These are phyloP conservation scores for Camponotus pennsylvanicus DNA, from an alignment of 1,140 invertebrate genomes.

Conservation along the genomic window DNA sequence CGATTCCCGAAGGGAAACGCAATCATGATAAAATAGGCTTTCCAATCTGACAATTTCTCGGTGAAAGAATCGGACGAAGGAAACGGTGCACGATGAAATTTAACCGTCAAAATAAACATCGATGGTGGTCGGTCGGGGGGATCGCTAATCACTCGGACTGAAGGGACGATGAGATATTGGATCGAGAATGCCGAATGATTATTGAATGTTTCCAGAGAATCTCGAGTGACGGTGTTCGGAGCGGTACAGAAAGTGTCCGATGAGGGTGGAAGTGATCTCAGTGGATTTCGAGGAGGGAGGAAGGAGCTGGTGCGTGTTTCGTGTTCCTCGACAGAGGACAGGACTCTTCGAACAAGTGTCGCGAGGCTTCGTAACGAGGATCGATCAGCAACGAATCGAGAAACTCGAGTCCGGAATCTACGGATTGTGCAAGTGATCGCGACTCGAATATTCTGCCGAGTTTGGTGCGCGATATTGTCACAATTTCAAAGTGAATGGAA, in stretches of 20 bases:
- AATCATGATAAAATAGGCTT: neutral
- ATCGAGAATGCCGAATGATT: constrained; percentile 30
- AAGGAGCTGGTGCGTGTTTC: constrained; percentile 25
- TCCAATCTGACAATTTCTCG: neutral
- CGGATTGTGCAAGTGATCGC: constrained; percentile 49
- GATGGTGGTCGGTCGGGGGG: neutral
- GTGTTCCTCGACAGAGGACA: constrained; percentile 8
- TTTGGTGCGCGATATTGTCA: constrained; percentile 48
- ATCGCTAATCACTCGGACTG: neutral
- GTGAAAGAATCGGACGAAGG: neutral
- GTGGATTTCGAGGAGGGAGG: constrained; percentile 34
- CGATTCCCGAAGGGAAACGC: neutral
- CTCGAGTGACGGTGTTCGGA: constrained; percentile 45
- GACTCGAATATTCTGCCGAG: constrained; percentile 7
- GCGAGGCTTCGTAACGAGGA: constrained; percentile 8
- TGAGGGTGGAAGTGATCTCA: constrained; percentile 55
- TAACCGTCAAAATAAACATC: neutral
- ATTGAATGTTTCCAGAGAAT: constrained; percentile 38
- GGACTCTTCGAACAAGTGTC: neutral
- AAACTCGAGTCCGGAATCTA: constrained; percentile 38
- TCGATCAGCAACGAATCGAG: constrained; percentile 22
- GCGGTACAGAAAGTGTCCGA: constrained; percentile 36
- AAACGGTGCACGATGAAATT: constrained; percentile 25
- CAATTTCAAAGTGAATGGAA: constrained; percentile 28
- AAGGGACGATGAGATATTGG: neutral